phyloP scores from a whole-genome alignment of 2,797 vertebrate genomes.

The Semotilus atromaculatus region DNA sequence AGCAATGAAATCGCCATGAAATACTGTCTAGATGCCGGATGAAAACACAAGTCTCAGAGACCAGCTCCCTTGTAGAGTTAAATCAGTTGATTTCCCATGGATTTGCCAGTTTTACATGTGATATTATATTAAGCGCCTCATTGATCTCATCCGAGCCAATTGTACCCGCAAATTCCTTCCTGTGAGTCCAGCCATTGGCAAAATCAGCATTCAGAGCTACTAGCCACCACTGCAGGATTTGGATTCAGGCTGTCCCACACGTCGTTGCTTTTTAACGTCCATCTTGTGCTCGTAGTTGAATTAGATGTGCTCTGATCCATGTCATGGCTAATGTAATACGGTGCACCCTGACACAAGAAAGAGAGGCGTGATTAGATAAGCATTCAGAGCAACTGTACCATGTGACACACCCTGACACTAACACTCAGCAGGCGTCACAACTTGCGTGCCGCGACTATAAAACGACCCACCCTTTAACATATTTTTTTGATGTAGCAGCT shows the following conservation, averaged over 20 bases:
- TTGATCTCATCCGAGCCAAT: conserved; percentile 20
- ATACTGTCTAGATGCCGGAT: conserved; percentile 37
- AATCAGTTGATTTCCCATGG: conserved; percentile 43
- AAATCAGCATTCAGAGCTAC: conserved; percentile 24
- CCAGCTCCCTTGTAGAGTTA: conserved; percentile 1
- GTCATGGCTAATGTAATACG: conserved; percentile 52
- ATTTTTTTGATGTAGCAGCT: conserved; percentile 35
- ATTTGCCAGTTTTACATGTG: conserved; percentile 43
- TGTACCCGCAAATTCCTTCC: conserved; percentile 15
- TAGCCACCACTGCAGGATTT: conserved; percentile 20
- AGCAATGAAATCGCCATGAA: conserved; percentile 37
- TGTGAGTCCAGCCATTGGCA: background rate
- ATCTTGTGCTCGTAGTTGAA: conserved; percentile 42
- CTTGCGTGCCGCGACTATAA: conserved; percentile 28
- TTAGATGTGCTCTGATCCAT: conserved; percentile 55
- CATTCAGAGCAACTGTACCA: conserved; percentile 40
- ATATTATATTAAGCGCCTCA: conserved; percentile 17
- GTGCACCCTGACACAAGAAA: conserved; percentile 52
- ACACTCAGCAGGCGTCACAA: conserved; percentile 28
- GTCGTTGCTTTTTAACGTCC: conserved; percentile 39
- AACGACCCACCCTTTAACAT: background rate
- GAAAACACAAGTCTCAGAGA: conserved; percentile 1
- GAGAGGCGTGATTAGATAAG: conserved; percentile 48
- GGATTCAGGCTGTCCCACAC: conserved; percentile 17
- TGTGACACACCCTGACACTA: conserved; percentile 42